Evolutionary conservation across 2,113 vertebrate genomes (phyloP).

Genomic region (Phyllostomus discolor): DNA sequence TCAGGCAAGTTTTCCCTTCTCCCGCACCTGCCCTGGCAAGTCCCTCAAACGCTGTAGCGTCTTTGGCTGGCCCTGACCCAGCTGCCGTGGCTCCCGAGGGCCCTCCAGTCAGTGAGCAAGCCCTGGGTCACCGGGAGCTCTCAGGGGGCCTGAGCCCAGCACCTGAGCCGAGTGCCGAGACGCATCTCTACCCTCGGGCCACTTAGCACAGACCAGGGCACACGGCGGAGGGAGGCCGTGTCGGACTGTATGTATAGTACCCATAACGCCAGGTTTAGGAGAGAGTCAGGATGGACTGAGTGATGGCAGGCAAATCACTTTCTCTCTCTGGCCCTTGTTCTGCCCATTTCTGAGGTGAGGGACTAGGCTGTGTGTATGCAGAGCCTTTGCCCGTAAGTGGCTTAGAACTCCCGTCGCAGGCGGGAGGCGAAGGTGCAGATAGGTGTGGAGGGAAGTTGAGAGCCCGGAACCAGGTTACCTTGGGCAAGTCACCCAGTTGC

Average conservation of each 20-base stretch:
- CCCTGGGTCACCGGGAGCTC: not conserved
- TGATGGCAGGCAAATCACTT: not conserved
- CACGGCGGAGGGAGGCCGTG: rapidly evolving
- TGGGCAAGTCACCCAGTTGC: not conserved
- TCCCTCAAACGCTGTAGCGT: not conserved
- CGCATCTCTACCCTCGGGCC: not conserved
- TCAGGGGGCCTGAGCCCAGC: not conserved
- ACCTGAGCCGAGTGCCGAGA: no score
- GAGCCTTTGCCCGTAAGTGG: not conserved
- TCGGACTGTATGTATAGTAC: rapidly evolving
- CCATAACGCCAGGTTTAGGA: not conserved
- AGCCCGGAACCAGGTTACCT: not conserved
- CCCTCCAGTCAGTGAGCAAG: not conserved
- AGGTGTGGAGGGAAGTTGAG: not conserved
- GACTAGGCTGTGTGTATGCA: not conserved
- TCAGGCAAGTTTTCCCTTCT: not conserved
- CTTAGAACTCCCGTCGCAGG: not conserved
- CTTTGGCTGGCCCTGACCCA: not conserved
- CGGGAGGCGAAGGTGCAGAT: not conserved
- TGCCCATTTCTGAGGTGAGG: not conserved
- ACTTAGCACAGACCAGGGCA: not conserved
- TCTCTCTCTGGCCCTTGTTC: not conserved
- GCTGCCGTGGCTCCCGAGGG: not conserved
- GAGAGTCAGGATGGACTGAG: no score
- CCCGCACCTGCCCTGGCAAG: not conserved